Evolutionary conservation across 2,888 invertebrate species (phyloP).

Genomic region (Aelia acuminata): DNA sequence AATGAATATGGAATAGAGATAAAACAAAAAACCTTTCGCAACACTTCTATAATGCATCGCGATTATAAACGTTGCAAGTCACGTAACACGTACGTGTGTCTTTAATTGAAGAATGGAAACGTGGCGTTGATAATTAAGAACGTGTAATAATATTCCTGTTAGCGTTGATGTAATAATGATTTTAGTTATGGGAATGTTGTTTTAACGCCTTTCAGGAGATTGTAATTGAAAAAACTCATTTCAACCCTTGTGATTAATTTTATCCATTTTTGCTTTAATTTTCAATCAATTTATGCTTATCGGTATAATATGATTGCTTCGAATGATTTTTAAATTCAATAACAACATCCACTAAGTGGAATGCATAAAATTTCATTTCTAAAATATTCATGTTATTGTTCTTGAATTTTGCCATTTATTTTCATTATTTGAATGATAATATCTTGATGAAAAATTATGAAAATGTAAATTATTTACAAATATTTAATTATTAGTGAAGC

Average conservation of each 20-base stretch:
- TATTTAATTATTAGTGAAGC: no score
- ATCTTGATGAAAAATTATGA: no score
- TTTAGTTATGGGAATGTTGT: slow-evolving; percentile 29
- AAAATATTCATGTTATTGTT: no score
- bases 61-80: slow-evolving; percentile 9
- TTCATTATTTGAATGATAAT: no score
- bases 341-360: no score
- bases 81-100: slow-evolving; percentile 44
- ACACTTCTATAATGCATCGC: slow-evolving; percentile 22
- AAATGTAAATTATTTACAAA: no score
- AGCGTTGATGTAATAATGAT: slow-evolving; percentile 44
- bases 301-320: not conserved
- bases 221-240: slow-evolving; percentile 27
- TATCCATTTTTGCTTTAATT: not conserved
- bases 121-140: not conserved
- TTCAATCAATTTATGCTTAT: not conserved
- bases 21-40: not conserved
- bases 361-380: no score
- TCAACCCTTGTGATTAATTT: not conserved
- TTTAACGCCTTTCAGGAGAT: not conserved
- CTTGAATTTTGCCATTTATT: no score
- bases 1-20: not conserved
- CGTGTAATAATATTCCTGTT: slow-evolving; percentile 30
- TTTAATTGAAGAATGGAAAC: slow-evolving; percentile 46
- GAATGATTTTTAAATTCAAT: not conserved